Conservation (phyloP, 2,797 vertebrate species). For the Triplophysa bombifrons region DNA sequence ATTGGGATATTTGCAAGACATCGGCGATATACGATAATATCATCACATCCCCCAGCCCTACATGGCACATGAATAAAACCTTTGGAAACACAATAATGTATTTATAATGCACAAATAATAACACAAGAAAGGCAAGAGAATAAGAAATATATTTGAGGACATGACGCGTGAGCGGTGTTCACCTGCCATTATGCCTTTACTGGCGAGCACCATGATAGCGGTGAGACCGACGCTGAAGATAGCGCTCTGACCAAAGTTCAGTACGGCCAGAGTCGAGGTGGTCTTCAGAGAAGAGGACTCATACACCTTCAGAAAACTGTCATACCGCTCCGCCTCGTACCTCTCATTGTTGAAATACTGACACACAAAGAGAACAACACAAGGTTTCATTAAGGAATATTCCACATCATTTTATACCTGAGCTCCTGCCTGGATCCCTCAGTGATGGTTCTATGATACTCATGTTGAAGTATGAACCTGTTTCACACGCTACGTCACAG, state of each 20-base stretch:
- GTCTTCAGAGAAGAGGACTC: conserved; percentile 94
- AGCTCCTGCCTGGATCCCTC: too few relatives aligned
- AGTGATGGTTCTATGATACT: too few relatives aligned
- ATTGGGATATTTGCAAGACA: too few relatives aligned
- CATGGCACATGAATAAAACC: too few relatives aligned
- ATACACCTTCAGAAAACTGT: conserved; percentile 88
- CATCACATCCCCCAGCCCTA: too few relatives aligned
- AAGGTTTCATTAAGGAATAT: not conserved
- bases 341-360: conserved; percentile 99
- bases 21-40: too few relatives aligned
- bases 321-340: conserved; percentile 93
- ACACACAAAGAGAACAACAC: not conserved
- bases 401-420: too few relatives aligned
- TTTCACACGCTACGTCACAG: too few relatives aligned
- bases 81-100: too few relatives aligned
- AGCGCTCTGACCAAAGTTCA: conserved; percentile 94
- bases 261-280: conserved; percentile 89
- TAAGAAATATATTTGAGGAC: not conserved
- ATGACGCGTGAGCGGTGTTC: not conserved
- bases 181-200: conserved; percentile 93
- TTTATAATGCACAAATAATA: too few relatives aligned
- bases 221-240: conserved; percentile 95
- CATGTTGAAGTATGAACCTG: too few relatives aligned
- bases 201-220: conserved; percentile 91
- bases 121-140: too few relatives aligned